Conservation (phyloP, 2,113 vertebrate genomes). For the Labrus mixtus region DNA sequence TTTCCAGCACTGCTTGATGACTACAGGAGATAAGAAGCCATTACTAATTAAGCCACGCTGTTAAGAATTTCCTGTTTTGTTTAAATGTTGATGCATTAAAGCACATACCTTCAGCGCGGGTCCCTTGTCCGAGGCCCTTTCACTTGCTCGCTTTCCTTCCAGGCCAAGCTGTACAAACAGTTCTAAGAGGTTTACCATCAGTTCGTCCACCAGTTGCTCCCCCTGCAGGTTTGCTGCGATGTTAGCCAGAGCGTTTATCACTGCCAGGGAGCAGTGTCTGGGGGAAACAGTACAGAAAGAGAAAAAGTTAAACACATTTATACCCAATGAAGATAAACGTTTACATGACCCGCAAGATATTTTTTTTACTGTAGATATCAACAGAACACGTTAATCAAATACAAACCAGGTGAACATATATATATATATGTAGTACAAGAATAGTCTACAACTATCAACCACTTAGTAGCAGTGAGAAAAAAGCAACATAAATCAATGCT, state of each 20-base stretch:
- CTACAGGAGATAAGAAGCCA: constrained; percentile 76
- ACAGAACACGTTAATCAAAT: background rate
- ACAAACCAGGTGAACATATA: background rate
- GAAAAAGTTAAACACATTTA: background rate
- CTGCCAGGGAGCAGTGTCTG: constrained; percentile 96
- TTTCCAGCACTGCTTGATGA: constrained; percentile 97
- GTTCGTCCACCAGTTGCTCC: constrained; percentile 93
- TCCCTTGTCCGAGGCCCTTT: constrained; percentile 96
- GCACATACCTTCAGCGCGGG: constrained; percentile 90
- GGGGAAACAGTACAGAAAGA: background rate
- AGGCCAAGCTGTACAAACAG: constrained; percentile 97
- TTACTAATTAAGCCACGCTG: constrained; percentile 1
- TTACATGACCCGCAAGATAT: background rate
- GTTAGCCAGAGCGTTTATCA: constrained; percentile 97
- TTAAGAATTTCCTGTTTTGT: constrained; percentile 14
- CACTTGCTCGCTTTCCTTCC: constrained; percentile 95
- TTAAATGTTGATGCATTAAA: constrained; percentile 2
- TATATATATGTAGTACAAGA: background rate
- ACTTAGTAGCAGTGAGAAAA: background rate
- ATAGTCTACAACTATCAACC: no score
- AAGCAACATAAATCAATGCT: background rate
- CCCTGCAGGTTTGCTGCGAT: constrained; percentile 97
- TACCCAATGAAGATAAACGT: background rate
- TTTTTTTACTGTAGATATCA: background rate
- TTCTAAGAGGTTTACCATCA: constrained; percentile 95